Conservation (phyloP, 1,140 invertebrate genomes). For the Hermetia illucens region DNA sequence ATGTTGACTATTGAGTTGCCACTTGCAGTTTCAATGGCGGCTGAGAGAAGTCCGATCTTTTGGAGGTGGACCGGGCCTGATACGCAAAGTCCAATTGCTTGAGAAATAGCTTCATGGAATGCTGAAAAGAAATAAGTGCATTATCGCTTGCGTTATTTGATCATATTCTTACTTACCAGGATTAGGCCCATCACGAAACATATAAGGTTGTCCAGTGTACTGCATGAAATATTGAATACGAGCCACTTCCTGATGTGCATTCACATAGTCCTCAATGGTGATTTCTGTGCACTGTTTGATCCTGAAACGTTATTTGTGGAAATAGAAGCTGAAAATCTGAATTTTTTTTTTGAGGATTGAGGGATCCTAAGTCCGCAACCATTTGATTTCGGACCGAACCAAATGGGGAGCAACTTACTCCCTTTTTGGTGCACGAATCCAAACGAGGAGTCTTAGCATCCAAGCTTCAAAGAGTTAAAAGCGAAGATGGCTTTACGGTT, state of each 20-base stretch:
- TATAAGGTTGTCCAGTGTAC: slow-evolving; percentile 55
- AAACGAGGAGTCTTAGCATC: too few relatives aligned
- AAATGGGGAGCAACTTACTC: too few relatives aligned
- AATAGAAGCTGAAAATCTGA: too few relatives aligned
- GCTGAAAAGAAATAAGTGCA: slow-evolving; percentile 41
- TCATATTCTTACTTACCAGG: slow-evolving; percentile 31
- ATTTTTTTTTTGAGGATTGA: too few relatives aligned
- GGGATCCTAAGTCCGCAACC: too few relatives aligned
- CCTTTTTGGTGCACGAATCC: too few relatives aligned
- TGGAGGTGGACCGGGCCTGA: slow-evolving; percentile 58
- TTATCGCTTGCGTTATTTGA: too few relatives aligned
- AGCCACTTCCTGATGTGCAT: slow-evolving; percentile 75
- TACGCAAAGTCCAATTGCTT: slow-evolving; percentile 65
- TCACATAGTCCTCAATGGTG: slow-evolving; percentile 63
- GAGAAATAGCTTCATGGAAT: slow-evolving; percentile 82
- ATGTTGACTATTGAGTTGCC: slow-evolving; percentile 7
- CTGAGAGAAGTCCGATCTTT: slow-evolving; percentile 41
- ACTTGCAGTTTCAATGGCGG: not conserved
- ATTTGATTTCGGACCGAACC: too few relatives aligned
- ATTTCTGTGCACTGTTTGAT: slow-evolving; percentile 84
- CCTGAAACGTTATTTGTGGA: too few relatives aligned
- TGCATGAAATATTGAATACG: slow-evolving; percentile 74
- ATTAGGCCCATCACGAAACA: slow-evolving; percentile 65
- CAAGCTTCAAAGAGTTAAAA: too few relatives aligned
- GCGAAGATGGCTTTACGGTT: too few relatives aligned